These are phyloP conservation scores for Tretioscincus oriximinensis DNA, from an alignment of 2,113 vertebrate genomes.

Conservation along the genomic window DNA sequence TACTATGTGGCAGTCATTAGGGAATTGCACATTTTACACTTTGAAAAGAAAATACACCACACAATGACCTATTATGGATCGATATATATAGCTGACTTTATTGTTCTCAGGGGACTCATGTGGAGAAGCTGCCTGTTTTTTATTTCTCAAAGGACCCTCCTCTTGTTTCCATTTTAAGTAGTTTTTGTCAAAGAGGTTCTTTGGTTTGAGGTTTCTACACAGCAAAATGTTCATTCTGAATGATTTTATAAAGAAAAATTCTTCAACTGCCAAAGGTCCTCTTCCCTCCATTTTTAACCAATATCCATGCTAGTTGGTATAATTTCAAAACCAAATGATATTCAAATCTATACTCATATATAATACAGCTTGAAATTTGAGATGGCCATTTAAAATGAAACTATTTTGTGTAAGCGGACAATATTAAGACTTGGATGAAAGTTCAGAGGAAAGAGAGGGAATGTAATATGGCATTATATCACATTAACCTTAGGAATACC, in stretches of 20 bases:
- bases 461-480: neutral
- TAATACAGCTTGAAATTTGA: conserved; percentile 7
- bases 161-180: neutral
- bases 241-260: neutral
- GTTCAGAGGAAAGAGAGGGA: neutral
- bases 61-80: neutral
- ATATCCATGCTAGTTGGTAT: neutral
- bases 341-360: conserved; percentile 7
- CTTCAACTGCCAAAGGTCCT: neutral
- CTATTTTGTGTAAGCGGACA: conserved; percentile 22
- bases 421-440: conserved; percentile 18
- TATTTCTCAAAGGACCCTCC: neutral
- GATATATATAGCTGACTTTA: conserved; percentile 2
- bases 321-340: conserved; percentile 31
- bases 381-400: conserved; percentile 25
- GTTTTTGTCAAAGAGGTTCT: neutral
- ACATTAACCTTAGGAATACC: neutral
- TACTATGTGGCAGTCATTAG: neutral
- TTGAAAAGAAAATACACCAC: neutral
- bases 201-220: neutral
- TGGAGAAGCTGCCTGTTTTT: neutral
- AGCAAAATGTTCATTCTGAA: neutral
- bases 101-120: neutral
- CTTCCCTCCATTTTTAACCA: neutral
- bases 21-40: neutral